A percentile compares a stretch with the other conserved stretches of the same genome.
phyloP scores from a whole-genome alignment of 2,113 vertebrate species.

The Heterocephalus glaber region DNA sequence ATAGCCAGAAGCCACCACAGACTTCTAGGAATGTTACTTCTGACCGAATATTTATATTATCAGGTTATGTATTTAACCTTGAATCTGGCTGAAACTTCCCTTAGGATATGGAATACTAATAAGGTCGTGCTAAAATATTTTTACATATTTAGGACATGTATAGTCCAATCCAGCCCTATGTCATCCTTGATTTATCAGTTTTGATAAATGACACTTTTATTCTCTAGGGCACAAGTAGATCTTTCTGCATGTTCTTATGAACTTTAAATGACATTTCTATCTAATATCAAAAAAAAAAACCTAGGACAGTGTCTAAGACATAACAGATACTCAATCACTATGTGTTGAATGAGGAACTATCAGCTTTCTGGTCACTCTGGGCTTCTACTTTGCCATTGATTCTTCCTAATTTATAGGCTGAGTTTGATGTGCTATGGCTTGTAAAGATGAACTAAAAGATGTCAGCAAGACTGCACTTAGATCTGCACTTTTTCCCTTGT shows the following conservation, averaged over 20 bases:
- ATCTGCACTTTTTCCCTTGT: background rate
- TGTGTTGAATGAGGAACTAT: background rate
- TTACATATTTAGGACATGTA: background rate
- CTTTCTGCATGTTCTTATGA: background rate
- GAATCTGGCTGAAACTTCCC: background rate
- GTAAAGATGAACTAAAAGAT: background rate
- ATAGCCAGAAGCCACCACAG: background rate
- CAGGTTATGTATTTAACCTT: background rate
- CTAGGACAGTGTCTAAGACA: background rate
- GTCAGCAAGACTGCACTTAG: background rate
- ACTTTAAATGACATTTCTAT: background rate
- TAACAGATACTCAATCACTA: background rate
- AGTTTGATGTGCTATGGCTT: background rate
- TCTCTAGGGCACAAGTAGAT: background rate
- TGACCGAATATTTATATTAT: background rate
- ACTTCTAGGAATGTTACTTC: background rate
- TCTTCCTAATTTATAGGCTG: background rate
- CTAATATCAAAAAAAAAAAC: background rate
- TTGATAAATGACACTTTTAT: conserved; percentile 4
- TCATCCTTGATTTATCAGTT: background rate
- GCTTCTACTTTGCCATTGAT: background rate
- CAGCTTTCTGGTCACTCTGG: background rate
- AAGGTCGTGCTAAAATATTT: background rate
- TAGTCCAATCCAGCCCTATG: background rate
- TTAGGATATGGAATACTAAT: background rate